Conservation (phyloP, 1,140 invertebrate species). For the Rhopalosiphum maidis region DNA sequence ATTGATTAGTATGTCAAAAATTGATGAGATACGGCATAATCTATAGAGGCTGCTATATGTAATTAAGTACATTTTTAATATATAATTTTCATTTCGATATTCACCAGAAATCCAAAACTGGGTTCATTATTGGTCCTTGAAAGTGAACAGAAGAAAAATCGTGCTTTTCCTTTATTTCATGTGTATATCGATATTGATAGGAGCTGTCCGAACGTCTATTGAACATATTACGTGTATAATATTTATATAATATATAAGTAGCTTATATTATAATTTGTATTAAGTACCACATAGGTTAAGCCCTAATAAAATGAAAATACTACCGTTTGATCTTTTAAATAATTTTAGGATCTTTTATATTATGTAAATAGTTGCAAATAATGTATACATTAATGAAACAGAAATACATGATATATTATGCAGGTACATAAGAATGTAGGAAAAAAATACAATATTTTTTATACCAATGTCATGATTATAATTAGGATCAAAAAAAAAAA, state of each 20-base stretch:
- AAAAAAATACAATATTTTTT: neutral
- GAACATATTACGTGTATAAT: too few species aligned
- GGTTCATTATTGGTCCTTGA: too few species aligned
- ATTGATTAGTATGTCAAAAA: too few species aligned
- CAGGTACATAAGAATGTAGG: neutral
- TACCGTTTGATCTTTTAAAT: neutral
- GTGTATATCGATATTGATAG: neutral
- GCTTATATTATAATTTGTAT: too few species aligned
- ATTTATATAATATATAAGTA: too few species aligned
- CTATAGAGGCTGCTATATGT: neutral
- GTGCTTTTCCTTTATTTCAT: neutral
- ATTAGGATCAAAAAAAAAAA: neutral
- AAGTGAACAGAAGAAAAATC: too few species aligned
- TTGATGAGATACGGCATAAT: neutral
- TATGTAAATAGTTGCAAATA: neutral
- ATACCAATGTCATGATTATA: neutral
- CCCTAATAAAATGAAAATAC: neutral
- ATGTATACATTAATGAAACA: neutral
- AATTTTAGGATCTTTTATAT: neutral
- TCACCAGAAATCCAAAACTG: neutral
- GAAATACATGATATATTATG: neutral
- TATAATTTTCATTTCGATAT: neutral
- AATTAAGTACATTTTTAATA: neutral
- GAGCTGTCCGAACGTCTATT: too few species aligned
- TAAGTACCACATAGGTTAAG: neutral